Evolutionary conservation across 2,888 invertebrate species (phyloP).

Genomic region (Brenthis daphne): DNA sequence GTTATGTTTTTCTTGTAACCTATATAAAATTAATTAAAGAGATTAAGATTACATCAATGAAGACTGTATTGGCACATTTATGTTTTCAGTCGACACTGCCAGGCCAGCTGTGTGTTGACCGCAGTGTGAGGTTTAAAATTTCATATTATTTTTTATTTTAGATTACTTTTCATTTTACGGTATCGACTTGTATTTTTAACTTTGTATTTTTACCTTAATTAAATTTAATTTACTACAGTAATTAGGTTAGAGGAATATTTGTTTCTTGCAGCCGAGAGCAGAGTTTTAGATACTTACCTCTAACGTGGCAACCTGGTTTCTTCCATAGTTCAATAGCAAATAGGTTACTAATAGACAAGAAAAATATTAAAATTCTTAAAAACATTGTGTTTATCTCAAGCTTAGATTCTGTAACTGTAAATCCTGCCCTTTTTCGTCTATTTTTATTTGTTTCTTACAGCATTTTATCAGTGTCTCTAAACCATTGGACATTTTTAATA

Average conservation of each 20-base stretch:
- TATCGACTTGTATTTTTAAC: no score
- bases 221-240: no score
- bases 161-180: no score
- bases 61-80: neutral
- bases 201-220: no score
- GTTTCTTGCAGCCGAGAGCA: neutral
- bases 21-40: slow-evolving; percentile 49
- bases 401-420: slow-evolving; percentile 22
- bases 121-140: no score
- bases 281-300: slow-evolving; percentile 79
- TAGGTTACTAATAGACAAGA: slow-evolving; percentile 65
- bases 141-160: no score
- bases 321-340: slow-evolving; percentile 82
- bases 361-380: slow-evolving; percentile 56
- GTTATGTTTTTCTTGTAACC: slow-evolving; percentile 91
- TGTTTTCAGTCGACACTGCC: neutral
- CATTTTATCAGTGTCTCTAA: slow-evolving; percentile 23
- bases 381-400: slow-evolving; percentile 50
- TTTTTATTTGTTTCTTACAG: slow-evolving; percentile 18
- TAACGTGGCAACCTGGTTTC: slow-evolving; percentile 90
- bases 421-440: slow-evolving; percentile 8
- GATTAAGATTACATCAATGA: no score
- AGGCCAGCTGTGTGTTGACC: no score
- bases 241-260: neutral
- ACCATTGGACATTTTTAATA: slow-evolving; percentile 3